Evolutionary conservation across 2,797 vertebrate genomes (phyloP), one percentile per base, ranked within the genome.

Genomic region (Danio tinwini): DNA sequence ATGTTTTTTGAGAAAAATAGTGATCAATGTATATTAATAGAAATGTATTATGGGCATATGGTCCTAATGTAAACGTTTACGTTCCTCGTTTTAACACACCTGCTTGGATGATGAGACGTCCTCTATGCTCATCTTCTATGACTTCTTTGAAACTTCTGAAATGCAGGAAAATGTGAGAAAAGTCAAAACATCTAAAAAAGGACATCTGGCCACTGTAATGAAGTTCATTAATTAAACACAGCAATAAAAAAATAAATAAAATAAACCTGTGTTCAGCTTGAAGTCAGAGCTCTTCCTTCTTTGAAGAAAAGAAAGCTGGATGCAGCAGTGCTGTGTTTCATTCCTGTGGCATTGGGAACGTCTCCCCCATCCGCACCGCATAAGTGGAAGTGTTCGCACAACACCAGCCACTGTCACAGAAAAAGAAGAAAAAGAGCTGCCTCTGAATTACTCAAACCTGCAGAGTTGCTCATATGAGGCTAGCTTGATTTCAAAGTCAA

Each of bases 391-490:
- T 72, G 55, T 63, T 81, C 68, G 62, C 67, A 74, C 49, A 21
- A 56, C 47, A 45, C 58, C 68, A 62, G 53, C 65, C 17, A 45
- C 52, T 14, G 69, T 74, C 52, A 44, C 45, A 29, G 47, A 69
- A 53, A 29, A 40, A 21, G 21, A 19, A 19, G 40, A 67, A 37
- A 39, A 70, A 52, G 29, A 42, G n/a, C 53, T 61, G 59, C 45
- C 39, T 64, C 74, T 78, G 58, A 78, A 78, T 81, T 81, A 83
- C 77, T 72, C 42, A 81, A 37, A 83, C 47, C 9, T 19, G 55
- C 59, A 7, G 69, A 9, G 16, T 29, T 49, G 45, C 76, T 85
- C 58, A 71, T 58, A 72, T 44, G 40, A 44, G 52, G 40, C 12
- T 52, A 45, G 53, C 45, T 45, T 14, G 52, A 72, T 44, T 21